A percentile compares a stretch with the other conserved stretches of the same genome.
Conservation (phyloP, 1,140 invertebrate species). For the Drosophila suzukii region DNA sequence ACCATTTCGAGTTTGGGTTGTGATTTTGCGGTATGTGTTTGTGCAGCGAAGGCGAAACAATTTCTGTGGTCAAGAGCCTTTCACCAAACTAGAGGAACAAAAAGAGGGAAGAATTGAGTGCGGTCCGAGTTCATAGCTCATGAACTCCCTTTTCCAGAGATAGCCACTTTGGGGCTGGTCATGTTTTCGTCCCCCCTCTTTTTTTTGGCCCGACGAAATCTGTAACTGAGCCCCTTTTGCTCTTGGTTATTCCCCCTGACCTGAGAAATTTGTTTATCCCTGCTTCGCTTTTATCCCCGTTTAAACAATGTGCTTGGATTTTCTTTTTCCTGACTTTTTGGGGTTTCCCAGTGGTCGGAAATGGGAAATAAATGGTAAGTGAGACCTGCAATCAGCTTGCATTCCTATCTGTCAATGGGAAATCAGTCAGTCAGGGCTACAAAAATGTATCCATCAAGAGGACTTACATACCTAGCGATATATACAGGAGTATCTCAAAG, state of each 20-base stretch:
- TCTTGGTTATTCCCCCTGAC: not conserved
- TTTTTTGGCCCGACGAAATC: constrained; percentile 29
- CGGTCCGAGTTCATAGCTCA: constrained; percentile 47
- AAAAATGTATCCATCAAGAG: constrained; percentile 19
- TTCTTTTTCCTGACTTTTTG: constrained; percentile 21
- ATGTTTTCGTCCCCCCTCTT: constrained; percentile 22
- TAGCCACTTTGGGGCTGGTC: constrained; percentile 11
- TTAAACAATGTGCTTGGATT: constrained; percentile 21
- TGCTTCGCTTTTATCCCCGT: constrained; percentile 1
- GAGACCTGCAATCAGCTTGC: constrained; percentile 35
- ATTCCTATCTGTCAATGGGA: constrained; percentile 33
- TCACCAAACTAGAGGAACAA: constrained; percentile 36
- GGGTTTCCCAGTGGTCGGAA: constrained; percentile 35
- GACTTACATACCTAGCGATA: constrained; percentile 14
- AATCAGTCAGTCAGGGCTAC: constrained; percentile 17
- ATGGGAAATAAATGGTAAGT: constrained; percentile 4
- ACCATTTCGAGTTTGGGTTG: constrained; percentile 22
- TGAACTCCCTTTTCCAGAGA: constrained; percentile 27
- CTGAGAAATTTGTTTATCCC: constrained; percentile 14
- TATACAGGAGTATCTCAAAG: constrained; percentile 2
- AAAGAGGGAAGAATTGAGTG: constrained; percentile 14
- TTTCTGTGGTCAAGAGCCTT: constrained; percentile 59
- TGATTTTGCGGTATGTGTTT: constrained; percentile 39
- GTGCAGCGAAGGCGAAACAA: constrained; percentile 44
- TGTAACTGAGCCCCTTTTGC: constrained; percentile 19